Percentiles rank a stretch among this genome's conserved stretches.
phyloP scores from a whole-genome alignment of 2,888 invertebrate species.

The Eristalinus aeneus region DNA sequence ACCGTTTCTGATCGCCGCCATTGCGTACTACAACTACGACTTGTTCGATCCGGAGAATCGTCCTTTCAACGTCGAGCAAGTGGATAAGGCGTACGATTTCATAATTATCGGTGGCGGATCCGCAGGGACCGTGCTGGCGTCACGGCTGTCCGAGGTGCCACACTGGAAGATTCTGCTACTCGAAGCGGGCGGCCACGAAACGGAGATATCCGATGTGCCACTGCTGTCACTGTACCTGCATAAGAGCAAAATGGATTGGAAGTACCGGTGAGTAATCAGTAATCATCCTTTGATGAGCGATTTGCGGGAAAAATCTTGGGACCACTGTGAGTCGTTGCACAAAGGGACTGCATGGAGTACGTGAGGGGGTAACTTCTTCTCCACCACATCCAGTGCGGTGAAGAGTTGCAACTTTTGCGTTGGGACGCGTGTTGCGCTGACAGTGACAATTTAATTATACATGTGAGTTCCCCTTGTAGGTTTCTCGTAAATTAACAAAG shows the following conservation, averaged over 20 bases:
- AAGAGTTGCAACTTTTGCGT: too few relatives aligned
- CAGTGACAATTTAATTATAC: too few relatives aligned
- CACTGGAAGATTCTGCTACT: conserved; percentile 90
- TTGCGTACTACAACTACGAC: conserved; percentile 93
- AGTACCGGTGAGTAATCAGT: conserved; percentile 86
- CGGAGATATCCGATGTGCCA: conserved; percentile 92
- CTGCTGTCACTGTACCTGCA: conserved; percentile 93
- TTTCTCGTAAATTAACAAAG: too few relatives aligned
- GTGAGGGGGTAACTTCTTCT: too few relatives aligned
- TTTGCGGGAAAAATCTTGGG: too few relatives aligned
- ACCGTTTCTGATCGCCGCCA: conserved; percentile 87
- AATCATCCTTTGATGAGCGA: too few relatives aligned
- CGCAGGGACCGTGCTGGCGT: conserved; percentile 91
- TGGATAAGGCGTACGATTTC: conserved; percentile 90
- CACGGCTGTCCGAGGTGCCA: conserved; percentile 88
- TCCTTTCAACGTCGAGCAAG: conserved; percentile 85
- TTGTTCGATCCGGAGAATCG: conserved; percentile 91
- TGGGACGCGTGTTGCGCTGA: too few relatives aligned
- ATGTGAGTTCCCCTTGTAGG: too few relatives aligned
- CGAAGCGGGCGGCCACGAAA: conserved; percentile 94
- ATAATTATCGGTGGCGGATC: conserved; percentile 91
- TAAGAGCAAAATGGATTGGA: conserved; percentile 95
- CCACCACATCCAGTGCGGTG: too few relatives aligned
- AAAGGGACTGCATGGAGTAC: too few relatives aligned
- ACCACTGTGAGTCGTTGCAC: too few relatives aligned